These are phyloP conservation scores for Drosophila anomalata DNA, from an alignment of 2,888 invertebrate species.

Conservation along the genomic window DNA sequence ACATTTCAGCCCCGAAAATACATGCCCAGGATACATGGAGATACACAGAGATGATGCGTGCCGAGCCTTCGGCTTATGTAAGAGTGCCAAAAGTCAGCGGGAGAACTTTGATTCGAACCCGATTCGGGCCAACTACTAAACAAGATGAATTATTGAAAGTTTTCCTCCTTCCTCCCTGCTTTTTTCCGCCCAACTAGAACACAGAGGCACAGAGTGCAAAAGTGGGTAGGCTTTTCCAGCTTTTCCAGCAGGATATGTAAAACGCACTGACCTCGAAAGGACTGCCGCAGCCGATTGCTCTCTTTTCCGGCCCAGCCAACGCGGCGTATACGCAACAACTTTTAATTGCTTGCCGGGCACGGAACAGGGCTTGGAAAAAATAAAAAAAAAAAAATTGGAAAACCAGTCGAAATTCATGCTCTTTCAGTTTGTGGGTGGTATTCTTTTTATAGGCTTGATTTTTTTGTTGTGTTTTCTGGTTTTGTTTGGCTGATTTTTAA, in stretches of 20 bases:
- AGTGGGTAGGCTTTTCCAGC: not conserved
- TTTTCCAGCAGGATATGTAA: conserved; percentile 41
- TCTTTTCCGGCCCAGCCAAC: conserved; percentile 42
- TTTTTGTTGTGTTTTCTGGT: conserved; percentile 17
- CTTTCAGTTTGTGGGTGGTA: conserved; percentile 20
- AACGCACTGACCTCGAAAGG: conserved; percentile 51
- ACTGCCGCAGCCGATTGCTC: conserved; percentile 37
- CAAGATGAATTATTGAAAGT: conserved; percentile 33
- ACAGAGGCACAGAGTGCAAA: not conserved
- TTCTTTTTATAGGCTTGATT: conserved; percentile 15
- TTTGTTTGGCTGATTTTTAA: conserved; percentile 59
- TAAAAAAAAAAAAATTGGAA: not conserved
- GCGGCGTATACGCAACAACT: conserved; percentile 74
- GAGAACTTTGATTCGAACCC: conserved; percentile 16
- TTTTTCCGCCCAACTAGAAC: not conserved
- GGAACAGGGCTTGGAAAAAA: conserved; percentile 9
- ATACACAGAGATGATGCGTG: conserved; percentile 8
- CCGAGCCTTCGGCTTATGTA: conserved; percentile 25
- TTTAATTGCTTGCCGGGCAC: conserved; percentile 66
- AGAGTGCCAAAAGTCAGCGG: conserved; percentile 25
- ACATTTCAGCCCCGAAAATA: conserved; percentile 23
- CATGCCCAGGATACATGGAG: conserved; percentile 6
- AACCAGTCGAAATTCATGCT: conserved; percentile 29
- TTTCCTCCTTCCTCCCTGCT: conserved; percentile 1
- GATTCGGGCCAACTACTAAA: conserved; percentile 22